Evolutionary conservation across 2,797 vertebrate species (phyloP).

Genomic region (Tapirus indicus): DNA sequence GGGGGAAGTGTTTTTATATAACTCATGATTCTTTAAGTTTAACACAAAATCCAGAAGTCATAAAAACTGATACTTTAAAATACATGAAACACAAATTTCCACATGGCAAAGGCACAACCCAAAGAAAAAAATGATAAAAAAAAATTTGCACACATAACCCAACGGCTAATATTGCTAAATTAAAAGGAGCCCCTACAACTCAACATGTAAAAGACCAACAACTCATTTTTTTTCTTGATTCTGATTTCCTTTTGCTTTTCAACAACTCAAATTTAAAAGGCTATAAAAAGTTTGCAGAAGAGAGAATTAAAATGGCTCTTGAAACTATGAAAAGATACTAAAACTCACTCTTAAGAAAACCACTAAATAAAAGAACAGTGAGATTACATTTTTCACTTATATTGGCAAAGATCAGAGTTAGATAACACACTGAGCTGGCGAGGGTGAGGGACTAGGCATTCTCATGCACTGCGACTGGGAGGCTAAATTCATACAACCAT

Average conservation of each 20-base stretch:
- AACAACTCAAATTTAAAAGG: neutral
- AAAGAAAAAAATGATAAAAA: neutral
- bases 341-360: neutral
- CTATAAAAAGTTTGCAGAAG: neutral
- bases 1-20: neutral
- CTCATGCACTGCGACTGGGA: neutral
- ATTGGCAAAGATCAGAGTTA: neutral
- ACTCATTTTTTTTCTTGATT: neutral
- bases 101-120: neutral
- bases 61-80: neutral
- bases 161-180: conserved; percentile 5
- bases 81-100: neutral
- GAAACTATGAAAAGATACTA: neutral
- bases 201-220: neutral
- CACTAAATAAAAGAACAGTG: neutral
- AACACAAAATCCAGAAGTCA: conserved; percentile 3
- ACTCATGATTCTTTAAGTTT: neutral
- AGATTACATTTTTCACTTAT: neutral
- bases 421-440: neutral
- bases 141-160: neutral
- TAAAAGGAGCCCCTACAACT: neutral
- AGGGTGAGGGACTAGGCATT: neutral
- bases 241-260: too few relatives aligned
- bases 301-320: conserved; percentile 31
- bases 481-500: neutral